phyloP scores from a whole-genome alignment of 2,113 vertebrate genomes.

The Atrichornis clamosus region DNA sequence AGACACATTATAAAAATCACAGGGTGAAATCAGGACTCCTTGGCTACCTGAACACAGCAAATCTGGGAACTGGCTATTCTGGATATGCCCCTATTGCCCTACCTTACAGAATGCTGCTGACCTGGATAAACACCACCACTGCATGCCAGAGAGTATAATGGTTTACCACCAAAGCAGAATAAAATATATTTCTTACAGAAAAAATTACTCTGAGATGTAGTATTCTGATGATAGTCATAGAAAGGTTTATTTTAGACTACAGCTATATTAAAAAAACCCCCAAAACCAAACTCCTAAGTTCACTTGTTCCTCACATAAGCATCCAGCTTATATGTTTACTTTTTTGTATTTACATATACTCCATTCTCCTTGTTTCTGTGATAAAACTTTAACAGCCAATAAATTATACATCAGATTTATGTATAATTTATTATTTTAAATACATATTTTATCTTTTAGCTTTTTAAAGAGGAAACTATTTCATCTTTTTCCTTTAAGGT shows the following conservation, averaged over 20 bases:
- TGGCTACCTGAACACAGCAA: not conserved
- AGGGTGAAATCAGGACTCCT: conserved; percentile 9
- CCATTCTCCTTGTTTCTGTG: conserved; percentile 68
- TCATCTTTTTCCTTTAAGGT: conserved; percentile 68
- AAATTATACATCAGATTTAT: conserved; percentile 74
- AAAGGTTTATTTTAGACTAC: not conserved
- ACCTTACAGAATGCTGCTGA: conserved; percentile 18
- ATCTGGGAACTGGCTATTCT: not conserved
- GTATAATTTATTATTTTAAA: conserved; percentile 78
- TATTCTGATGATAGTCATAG: not conserved
- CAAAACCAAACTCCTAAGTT: not conserved
- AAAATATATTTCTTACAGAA: not conserved
- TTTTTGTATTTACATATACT: conserved; percentile 61
- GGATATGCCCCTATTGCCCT: not conserved
- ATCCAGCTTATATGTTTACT: conserved; percentile 48
- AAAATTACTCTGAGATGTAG: not conserved
- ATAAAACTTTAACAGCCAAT: conserved; percentile 75
- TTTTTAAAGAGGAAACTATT: conserved; percentile 66
- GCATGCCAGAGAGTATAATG: not conserved
- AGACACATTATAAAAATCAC: not conserved
- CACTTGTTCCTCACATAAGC: not conserved
- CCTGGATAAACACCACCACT: not conserved
- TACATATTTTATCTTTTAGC: conserved; percentile 75
- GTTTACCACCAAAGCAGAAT: conserved; percentile 15
- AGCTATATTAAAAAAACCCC: not conserved